Percentiles rank a stretch among this genome's conserved stretches.
Conservation (phyloP, 2,888 invertebrate species). For the Ochropleura leucogaster region DNA sequence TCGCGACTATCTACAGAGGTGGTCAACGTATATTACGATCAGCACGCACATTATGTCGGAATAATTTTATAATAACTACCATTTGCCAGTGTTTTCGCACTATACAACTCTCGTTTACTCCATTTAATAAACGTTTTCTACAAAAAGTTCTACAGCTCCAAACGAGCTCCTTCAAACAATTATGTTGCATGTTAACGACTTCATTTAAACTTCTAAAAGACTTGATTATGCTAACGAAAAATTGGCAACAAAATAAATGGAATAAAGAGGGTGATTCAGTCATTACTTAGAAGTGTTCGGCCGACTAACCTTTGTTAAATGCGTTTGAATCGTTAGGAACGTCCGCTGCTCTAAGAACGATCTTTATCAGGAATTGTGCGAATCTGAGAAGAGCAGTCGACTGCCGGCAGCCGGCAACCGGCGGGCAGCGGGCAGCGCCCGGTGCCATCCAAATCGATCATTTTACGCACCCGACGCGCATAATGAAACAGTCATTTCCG, state of each 20-base stretch:
- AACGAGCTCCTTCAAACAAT: neutral
- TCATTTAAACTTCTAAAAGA: conserved; percentile 39
- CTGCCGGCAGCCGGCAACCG: conserved; percentile 51
- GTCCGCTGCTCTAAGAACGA: conserved; percentile 73
- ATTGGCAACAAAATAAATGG: conserved; percentile 58
- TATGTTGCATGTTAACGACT: conserved; percentile 21
- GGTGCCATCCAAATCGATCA: conserved; percentile 84
- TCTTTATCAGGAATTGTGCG: conserved; percentile 79
- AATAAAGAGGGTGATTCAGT: conserved; percentile 65
- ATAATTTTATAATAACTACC: conserved; percentile 65
- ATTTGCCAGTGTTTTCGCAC: conserved; percentile 36
- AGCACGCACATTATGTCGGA: conserved; percentile 72
- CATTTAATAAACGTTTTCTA: conserved; percentile 6
- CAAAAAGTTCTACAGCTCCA: conserved; percentile 10
- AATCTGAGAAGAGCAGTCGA: conserved; percentile 70
- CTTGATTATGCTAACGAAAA: conserved; percentile 40
- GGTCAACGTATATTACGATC: conserved; percentile 78
- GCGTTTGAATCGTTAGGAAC: conserved; percentile 65
- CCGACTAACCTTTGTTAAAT: conserved; percentile 66
- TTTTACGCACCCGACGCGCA: conserved; percentile 84
- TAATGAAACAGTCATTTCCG: conserved; percentile 87
- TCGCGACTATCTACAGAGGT: conserved; percentile 74
- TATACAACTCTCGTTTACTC: conserved; percentile 14
- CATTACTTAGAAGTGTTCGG: conserved; percentile 66
- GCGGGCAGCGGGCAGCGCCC: conserved; percentile 66